A percentile compares a stretch with the other conserved stretches of the same genome.
Conservation (phyloP, 1,140 invertebrate species). For the Orius insidiosus region DNA sequence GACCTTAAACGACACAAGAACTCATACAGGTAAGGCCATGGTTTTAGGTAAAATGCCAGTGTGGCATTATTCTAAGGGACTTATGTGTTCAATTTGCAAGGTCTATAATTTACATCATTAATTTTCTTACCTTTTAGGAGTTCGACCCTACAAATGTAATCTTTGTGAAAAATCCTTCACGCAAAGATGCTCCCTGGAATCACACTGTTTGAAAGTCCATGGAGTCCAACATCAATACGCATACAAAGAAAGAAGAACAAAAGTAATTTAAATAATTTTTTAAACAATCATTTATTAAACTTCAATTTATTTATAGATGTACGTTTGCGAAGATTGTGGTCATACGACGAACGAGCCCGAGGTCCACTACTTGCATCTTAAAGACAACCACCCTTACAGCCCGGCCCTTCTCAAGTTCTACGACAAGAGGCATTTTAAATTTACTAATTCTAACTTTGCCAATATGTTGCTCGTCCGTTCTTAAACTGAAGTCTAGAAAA, state of each 20-base stretch:
- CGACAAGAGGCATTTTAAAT: constrained; percentile 96
- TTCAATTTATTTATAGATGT: constrained; percentile 50
- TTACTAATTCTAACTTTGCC: constrained; percentile 83
- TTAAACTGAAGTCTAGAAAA: constrained; percentile 16
- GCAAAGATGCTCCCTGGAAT: constrained; percentile 97
- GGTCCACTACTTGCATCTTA: constrained; percentile 85
- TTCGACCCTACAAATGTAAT: constrained; percentile 96
- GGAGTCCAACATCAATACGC: constrained; percentile 90
- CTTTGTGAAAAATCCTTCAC: constrained; percentile 98
- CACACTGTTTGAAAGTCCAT: constrained; percentile 97
- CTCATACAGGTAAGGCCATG: constrained; percentile 92
- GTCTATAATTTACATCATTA: too few relatives aligned
- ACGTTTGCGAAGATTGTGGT: constrained; percentile 98
- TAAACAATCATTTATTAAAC: background rate
- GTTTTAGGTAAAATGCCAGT: too few relatives aligned
- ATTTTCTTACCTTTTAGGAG: constrained; percentile 44
- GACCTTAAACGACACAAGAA: constrained; percentile 97
- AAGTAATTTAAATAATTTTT: constrained; percentile 44
- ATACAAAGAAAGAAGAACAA: constrained; percentile 92
- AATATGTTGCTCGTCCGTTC: constrained; percentile 55
- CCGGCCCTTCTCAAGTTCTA: constrained; percentile 91
- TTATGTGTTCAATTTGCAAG: too few relatives aligned
- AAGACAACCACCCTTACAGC: constrained; percentile 90
- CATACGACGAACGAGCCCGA: constrained; percentile 94
- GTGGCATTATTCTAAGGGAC: too few relatives aligned